Evolutionary conservation across 2,888 invertebrate species (phyloP).

Genomic region (Torymus auratus): DNA sequence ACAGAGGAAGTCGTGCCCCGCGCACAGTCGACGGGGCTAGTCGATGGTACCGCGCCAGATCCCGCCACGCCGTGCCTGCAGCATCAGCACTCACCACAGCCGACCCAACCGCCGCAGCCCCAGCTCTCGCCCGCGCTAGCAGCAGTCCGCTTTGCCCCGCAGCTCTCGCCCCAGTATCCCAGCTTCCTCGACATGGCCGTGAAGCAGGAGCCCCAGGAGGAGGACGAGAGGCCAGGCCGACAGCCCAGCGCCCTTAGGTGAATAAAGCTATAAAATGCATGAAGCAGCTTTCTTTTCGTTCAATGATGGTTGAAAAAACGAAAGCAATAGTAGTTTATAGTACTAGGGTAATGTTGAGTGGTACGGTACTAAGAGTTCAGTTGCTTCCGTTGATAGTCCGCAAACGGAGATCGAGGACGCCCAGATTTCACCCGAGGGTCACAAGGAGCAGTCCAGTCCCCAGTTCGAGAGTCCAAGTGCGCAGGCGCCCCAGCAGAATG

Average conservation of each 20-base stretch:
- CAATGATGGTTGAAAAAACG: background rate
- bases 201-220: conserved; percentile 75
- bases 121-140: background rate
- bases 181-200: conserved; percentile 73
- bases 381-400: conserved; percentile 9
- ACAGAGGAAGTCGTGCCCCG: conserved; percentile 76
- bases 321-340: too few relatives aligned
- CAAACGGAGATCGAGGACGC: conserved; percentile 66
- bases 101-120: too few relatives aligned
- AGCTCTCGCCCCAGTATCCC: conserved; percentile 68
- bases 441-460: conserved; percentile 49
- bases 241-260: conserved; percentile 68
- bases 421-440: conserved; percentile 64
- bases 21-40: conserved; percentile 73
- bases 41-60: conserved; percentile 68
- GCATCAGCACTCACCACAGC: conserved; percentile 66
- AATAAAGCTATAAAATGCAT: background rate
- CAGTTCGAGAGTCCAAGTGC: conserved; percentile 20
- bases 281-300: conserved; percentile 50
- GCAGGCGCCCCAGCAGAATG: conserved; percentile 52
- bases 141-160: conserved; percentile 58
- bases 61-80: conserved; percentile 39
- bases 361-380: background rate
- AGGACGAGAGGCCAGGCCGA: conserved; percentile 69
- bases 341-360: background rate